Evolutionary conservation across 2,797 vertebrate genomes (phyloP).

Genomic region (Phrynocephalus vlangalii): DNA sequence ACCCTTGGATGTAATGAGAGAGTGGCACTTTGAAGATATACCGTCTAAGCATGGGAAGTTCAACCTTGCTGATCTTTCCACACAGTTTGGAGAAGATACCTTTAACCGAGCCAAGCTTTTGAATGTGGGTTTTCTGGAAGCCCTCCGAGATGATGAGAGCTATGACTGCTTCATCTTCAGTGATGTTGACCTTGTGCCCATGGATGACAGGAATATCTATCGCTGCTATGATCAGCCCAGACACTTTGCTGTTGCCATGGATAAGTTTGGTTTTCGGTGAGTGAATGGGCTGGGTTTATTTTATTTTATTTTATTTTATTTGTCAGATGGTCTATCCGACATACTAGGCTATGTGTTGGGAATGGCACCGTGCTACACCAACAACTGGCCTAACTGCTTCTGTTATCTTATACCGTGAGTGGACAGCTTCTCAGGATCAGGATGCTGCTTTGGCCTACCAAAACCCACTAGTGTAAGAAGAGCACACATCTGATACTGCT

Average conservation of each 20-base stretch:
- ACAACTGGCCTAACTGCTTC: not conserved
- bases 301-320: not conserved
- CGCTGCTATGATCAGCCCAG: conserved; percentile 97
- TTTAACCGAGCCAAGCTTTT: conserved; percentile 97
- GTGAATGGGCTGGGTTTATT: conserved; percentile 35
- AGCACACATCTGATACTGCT: too few species aligned
- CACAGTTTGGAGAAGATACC: conserved; percentile 93
- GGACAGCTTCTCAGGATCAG: too few species aligned
- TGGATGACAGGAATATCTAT: conserved; percentile 98
- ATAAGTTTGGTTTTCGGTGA: conserved; percentile 98
- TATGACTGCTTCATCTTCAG: conserved; percentile 99
- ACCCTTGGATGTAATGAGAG: not conserved
- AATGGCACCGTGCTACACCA: not conserved
- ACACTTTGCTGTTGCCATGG: conserved; percentile 98
- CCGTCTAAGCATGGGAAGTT: not conserved
- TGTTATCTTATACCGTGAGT: not conserved
- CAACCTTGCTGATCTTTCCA: conserved; percentile 30
- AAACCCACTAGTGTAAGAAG: too few species aligned
- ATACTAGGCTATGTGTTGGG: not conserved
- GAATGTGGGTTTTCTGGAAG: conserved; percentile 95
- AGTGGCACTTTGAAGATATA: not conserved
- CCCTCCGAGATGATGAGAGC: conserved; percentile 89
- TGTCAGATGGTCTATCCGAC: not conserved
- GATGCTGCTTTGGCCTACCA: too few species aligned
- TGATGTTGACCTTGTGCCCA: conserved; percentile 96